Conservation (phyloP, 1,140 invertebrate genomes). For the Dolichoris vasculosae region DNA sequence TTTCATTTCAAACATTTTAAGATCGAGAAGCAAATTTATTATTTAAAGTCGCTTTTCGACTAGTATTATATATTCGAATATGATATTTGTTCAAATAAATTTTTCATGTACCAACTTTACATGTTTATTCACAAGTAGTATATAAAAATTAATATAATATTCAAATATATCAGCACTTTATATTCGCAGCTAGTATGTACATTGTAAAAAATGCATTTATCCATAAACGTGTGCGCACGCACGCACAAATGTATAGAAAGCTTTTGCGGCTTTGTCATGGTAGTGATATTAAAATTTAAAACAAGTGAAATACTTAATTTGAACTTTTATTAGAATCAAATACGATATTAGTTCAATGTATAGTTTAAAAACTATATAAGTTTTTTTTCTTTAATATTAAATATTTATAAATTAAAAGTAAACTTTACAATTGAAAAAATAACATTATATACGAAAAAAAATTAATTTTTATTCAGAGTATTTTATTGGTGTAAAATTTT, state of each 20-base stretch:
- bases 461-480: no score
- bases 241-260: neutral
- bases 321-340: no score
- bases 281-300: no score
- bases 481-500: no score
- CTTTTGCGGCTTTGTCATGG: neutral
- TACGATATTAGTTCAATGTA: no score
- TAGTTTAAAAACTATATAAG: no score
- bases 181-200: neutral
- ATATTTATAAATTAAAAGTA: no score
- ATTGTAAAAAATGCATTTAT: slow-evolving; percentile 18
- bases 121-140: neutral
- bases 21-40: neutral
- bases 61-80: neutral
- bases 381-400: no score
- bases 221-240: neutral
- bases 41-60: neutral
- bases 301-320: no score
- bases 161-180: neutral
- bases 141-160: neutral
- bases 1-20: neutral
- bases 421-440: no score
- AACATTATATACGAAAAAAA: no score
- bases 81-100: neutral
- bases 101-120: neutral